Evolutionary conservation across 2,797 vertebrate species (phyloP).

Genomic region (Sebastes minor): DNA sequence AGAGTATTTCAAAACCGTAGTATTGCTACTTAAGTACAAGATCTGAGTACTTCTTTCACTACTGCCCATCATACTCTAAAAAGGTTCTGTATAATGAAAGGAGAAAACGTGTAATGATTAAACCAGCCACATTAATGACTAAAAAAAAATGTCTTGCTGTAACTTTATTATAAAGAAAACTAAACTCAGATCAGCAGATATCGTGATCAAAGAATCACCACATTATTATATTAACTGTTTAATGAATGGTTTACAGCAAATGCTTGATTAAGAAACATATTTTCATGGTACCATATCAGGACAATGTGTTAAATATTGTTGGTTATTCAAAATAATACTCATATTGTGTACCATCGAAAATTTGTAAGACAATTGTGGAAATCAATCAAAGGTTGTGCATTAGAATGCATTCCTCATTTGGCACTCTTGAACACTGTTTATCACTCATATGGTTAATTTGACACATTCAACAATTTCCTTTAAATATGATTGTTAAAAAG

Average conservation of each 20-base stretch:
- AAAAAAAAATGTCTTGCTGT: not conserved
- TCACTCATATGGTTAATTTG: not conserved
- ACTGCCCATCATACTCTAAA: not conserved
- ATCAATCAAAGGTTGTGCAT: constrained; percentile 4
- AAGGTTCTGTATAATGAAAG: not conserved
- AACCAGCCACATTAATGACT: not conserved
- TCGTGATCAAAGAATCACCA: not conserved
- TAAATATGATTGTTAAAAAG: not conserved
- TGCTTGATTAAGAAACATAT: constrained; percentile 8
- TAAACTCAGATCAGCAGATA: not conserved
- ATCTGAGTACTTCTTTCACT: not conserved
- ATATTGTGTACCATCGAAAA: not conserved
- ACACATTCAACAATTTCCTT: constrained; percentile 27
- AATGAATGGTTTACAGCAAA: constrained; percentile 51
- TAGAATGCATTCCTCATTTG: constrained; percentile 19
- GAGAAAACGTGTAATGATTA: not conserved
- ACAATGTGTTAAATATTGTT: constrained; percentile 28
- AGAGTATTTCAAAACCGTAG: not conserved
- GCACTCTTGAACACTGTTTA: constrained; percentile 17
- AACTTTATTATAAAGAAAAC: not conserved
- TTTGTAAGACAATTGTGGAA: not conserved
- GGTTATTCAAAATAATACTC: constrained; percentile 15
- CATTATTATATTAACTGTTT: constrained; percentile 46
- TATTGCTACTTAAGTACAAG: not conserved
- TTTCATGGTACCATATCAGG: constrained; percentile 26